Conservation (phyloP, 2,113 vertebrate species). For the Acanthochromis polyacanthus region DNA sequence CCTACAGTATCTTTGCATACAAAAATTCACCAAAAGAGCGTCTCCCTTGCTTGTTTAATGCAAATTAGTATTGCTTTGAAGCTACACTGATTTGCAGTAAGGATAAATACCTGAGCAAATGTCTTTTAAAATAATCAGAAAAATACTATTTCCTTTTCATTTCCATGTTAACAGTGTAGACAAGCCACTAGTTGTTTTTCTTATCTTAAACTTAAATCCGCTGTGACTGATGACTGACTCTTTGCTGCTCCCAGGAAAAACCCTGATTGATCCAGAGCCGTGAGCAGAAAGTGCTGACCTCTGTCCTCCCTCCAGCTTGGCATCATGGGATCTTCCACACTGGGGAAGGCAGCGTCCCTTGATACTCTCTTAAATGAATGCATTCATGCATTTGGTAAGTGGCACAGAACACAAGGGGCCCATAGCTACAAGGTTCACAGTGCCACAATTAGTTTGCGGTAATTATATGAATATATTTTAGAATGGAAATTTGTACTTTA, state of each 20-base stretch:
- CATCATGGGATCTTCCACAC: slow-evolving; percentile 91
- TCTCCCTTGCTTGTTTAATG: too few relatives aligned
- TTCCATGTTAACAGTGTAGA: too few relatives aligned
- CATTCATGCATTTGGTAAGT: slow-evolving; percentile 92
- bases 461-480: background rate
- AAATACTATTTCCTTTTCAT: too few relatives aligned
- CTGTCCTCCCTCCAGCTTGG: slow-evolving; percentile 46
- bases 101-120: too few relatives aligned
- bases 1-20: too few relatives aligned
- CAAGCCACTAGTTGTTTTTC: too few relatives aligned
- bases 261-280: slow-evolving; percentile 28
- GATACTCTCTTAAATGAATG: slow-evolving; percentile 91
- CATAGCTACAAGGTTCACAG: background rate
- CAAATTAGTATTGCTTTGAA: too few relatives aligned
- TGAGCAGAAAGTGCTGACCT: slow-evolving; percentile 26
- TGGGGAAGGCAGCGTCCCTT: slow-evolving; percentile 94
- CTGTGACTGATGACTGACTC: background rate
- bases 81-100: too few relatives aligned
- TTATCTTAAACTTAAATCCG: too few relatives aligned
- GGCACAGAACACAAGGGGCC: background rate
- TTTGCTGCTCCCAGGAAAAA: slow-evolving; percentile 30
- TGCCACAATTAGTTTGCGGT: background rate
- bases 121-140: too few relatives aligned
- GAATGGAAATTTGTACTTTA: background rate
- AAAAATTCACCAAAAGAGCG: too few relatives aligned